A percentile compares a stretch with the other conserved stretches of the same genome.
Conservation (phyloP, 2,797 vertebrate genomes). For the Sphaeramia orbicularis region DNA sequence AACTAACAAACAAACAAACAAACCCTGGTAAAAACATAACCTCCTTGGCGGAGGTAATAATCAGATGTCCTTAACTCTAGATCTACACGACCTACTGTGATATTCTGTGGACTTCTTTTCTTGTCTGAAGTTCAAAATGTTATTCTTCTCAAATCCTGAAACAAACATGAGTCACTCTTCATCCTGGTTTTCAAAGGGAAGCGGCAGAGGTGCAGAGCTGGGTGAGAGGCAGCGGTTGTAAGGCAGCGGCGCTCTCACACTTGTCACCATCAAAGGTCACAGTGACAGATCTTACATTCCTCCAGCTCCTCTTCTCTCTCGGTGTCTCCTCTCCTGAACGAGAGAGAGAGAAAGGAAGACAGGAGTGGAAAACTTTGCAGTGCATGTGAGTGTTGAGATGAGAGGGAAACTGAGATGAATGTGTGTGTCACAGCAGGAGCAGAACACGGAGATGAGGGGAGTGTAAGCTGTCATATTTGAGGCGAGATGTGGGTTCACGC, state of each 20-base stretch:
- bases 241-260: slow-evolving; percentile 56
- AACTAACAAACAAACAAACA: too few species aligned
- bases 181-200: slow-evolving; percentile 38
- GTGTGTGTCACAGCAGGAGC: slow-evolving; percentile 49
- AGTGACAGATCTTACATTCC: slow-evolving; percentile 75
- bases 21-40: too few species aligned
- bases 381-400: slow-evolving; percentile 56
- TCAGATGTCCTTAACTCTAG: neutral
- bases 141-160: slow-evolving; percentile 14
- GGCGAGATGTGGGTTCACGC: slow-evolving; percentile 78
- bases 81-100: neutral
- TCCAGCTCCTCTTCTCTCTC: slow-evolving; percentile 47
- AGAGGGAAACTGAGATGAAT: slow-evolving; percentile 60
- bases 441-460: slow-evolving; percentile 67
- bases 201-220: slow-evolving; percentile 3
- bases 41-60: too few species aligned
- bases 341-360: slow-evolving; percentile 33
- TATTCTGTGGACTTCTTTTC: slow-evolving; percentile 10
- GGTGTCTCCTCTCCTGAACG: slow-evolving; percentile 53
- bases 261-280: slow-evolving; percentile 80
- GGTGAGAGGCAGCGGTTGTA: slow-evolving; percentile 42
- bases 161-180: slow-evolving; percentile 37
- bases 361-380: slow-evolving; percentile 62
- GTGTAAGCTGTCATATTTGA: slow-evolving; percentile 83
- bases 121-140: slow-evolving; percentile 30